phyloP scores from a whole-genome alignment of 1,140 invertebrate genomes.

The Paraescarpia echinospica region DNA sequence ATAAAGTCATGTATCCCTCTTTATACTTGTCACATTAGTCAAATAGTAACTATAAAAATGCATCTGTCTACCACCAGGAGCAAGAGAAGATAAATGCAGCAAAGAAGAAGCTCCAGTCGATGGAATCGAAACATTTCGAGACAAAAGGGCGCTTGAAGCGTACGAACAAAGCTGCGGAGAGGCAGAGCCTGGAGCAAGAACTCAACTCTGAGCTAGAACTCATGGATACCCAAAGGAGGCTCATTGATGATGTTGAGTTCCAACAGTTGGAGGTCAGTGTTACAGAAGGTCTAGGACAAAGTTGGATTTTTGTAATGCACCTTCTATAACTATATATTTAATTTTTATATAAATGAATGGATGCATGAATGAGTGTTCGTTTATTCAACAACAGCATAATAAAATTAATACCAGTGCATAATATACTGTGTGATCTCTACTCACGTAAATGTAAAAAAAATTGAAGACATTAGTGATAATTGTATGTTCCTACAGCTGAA shows the following conservation, averaged over 20 bases:
- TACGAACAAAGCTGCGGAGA: constrained; percentile 33
- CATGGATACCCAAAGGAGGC: constrained; percentile 64
- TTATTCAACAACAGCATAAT: too few species aligned
- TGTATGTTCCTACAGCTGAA: too few species aligned
- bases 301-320: not conserved
- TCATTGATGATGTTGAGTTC: constrained; percentile 91
- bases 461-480: too few species aligned
- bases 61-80: constrained; percentile 55
- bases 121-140: constrained; percentile 66
- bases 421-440: not conserved
- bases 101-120: constrained; percentile 68
- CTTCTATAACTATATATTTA: not conserved
- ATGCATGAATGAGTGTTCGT: too few species aligned
- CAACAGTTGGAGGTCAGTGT: constrained; percentile 77
- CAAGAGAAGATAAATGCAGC: constrained; percentile 70
- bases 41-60: too few species aligned
- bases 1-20: not conserved
- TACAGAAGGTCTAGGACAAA: not conserved
- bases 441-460: too few species aligned
- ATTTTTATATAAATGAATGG: too few species aligned
- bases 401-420: too few species aligned
- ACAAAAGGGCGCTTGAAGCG: constrained; percentile 62
- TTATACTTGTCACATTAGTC: too few species aligned
- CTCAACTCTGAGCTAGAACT: constrained; percentile 63
- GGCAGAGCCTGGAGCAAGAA: constrained; percentile 62